Evolutionary conservation across 1,140 invertebrate species (phyloP), one percentile per base, ranked within the genome.

Genomic region (Pogonognathellus flavescens): DNA sequence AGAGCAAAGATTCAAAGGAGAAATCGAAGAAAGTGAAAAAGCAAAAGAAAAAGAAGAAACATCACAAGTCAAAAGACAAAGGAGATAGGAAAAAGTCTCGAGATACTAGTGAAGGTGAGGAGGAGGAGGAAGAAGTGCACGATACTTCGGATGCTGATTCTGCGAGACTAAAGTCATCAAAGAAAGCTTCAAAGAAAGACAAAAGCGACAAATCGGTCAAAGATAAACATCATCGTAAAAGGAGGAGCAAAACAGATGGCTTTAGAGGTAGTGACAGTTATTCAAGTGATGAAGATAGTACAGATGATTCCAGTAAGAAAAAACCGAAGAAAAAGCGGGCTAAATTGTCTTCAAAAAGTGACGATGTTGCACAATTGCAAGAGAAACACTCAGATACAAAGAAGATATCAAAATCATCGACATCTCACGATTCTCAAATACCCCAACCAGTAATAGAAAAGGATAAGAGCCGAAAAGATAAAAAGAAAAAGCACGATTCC

Each of bases 1-100:
- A 86, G 72, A 52, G 59, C 16, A 76, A 76, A n/a, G 80, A 81
- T n/a, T 55, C 41, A 60, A 86, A 86, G 60, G 59, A 72, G 10
- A 82, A 86, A 55, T 66, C 20, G 7, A 87, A 87, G 76, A 87
- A 87, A 82, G 31, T 20, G 2, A 87, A 87, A 49, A 85, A 85
- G 84, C 53, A 85, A 22, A 81, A 72, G 80, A 52, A 52, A n/a
- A 85, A 85, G 49, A 85, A 85, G 55, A 57, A 76, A 31, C 70
- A 76, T 59, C 80, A 82, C 80, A 59, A 82, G 52, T 82, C 52
- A 1, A 83, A 60, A 41, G 59, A 66, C 25, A 83, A 83, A 41
- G 20, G n/a, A 31, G 50, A 66, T 20, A 60, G 50, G 55, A 83
- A 83, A 83, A 60, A 66, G 31, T 41, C 49, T 16, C 62, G 20